Percentiles rank a stretch among this genome's conserved stretches.
Conservation (phyloP, 2,888 invertebrate species). For the Epirrhoe tristata region DNA sequence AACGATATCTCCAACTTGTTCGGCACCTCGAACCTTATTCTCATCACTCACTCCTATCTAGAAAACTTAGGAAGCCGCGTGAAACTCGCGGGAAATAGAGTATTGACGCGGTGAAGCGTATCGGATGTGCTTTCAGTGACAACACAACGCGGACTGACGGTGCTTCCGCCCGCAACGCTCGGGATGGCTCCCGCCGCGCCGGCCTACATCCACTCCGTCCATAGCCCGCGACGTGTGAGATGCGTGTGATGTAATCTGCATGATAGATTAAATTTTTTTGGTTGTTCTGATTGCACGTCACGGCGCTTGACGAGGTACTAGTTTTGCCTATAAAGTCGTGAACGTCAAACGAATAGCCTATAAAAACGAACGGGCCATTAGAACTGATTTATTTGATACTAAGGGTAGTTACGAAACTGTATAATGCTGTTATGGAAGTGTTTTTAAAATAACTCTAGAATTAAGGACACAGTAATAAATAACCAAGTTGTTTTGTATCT, state of each 20-base stretch:
- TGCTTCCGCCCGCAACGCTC: slow-evolving; percentile 68
- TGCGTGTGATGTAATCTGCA: slow-evolving; percentile 74
- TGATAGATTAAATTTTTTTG: slow-evolving; percentile 64
- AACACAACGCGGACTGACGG: slow-evolving; percentile 68
- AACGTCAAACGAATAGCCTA: slow-evolving; percentile 26
- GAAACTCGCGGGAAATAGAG: slow-evolving; percentile 41
- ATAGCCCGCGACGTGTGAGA: slow-evolving; percentile 57
- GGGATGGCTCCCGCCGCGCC: slow-evolving; percentile 82
- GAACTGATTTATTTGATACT: slow-evolving; percentile 19
- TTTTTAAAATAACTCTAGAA: slow-evolving; percentile 3
- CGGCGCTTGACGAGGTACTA: slow-evolving; percentile 40
- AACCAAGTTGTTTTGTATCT: slow-evolving; percentile 9
- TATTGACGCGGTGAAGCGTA: slow-evolving; percentile 63
- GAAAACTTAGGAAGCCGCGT: slow-evolving; percentile 43
- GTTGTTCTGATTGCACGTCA: slow-evolving; percentile 66
- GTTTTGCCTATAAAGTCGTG: slow-evolving; percentile 39
- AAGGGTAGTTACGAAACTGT: slow-evolving; percentile 20
- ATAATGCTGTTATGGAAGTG: slow-evolving; percentile 11
- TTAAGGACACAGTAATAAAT: slow-evolving; percentile 9
- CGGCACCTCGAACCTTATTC: slow-evolving; percentile 81
- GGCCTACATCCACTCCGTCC: slow-evolving; percentile 68
- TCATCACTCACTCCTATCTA: slow-evolving; percentile 66
- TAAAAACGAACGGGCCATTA: slow-evolving; percentile 25
- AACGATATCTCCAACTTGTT: slow-evolving; percentile 83
- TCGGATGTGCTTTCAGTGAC: slow-evolving; percentile 72